A percentile compares a stretch with the other conserved stretches of the same genome.
phyloP scores from a whole-genome alignment of 2,797 vertebrate genomes.

The Sebastes miniatus region DNA sequence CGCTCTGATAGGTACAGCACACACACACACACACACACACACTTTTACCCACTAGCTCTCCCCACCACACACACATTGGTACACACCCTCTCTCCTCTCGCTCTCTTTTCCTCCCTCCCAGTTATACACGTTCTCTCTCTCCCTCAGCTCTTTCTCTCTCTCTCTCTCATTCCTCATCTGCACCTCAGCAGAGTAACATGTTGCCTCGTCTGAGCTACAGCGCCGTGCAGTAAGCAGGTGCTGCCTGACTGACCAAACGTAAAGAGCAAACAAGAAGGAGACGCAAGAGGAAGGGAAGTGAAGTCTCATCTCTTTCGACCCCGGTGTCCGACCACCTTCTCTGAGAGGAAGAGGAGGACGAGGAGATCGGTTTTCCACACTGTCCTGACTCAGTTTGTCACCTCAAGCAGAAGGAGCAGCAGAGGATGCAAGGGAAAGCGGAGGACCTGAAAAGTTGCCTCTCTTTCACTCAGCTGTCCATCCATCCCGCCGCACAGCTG shows the following conservation, averaged over 20 bases:
- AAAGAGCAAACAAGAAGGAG: slow-evolving; percentile 17
- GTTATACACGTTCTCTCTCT: slow-evolving; percentile 40
- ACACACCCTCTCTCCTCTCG: slow-evolving; percentile 56
- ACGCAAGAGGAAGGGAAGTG: not conserved
- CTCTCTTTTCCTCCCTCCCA: slow-evolving; percentile 55
- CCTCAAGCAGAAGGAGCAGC: slow-evolving; percentile 32
- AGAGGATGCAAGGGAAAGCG: slow-evolving; percentile 42
- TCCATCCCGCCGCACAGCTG: slow-evolving; percentile 4
- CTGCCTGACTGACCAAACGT: slow-evolving; percentile 34
- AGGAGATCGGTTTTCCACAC: slow-evolving; percentile 21
- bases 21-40: slow-evolving; percentile 33
- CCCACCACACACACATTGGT: slow-evolving; percentile 47
- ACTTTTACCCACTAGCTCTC: slow-evolving; percentile 32
- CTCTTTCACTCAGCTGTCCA: slow-evolving; percentile 12
- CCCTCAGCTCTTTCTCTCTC: slow-evolving; percentile 24
- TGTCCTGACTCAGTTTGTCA: slow-evolving; percentile 55
- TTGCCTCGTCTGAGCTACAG: slow-evolving; percentile 52
- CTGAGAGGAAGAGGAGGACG: slow-evolving; percentile 14
- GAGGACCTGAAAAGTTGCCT: slow-evolving; percentile 53
- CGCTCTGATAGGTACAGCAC: slow-evolving; percentile 28
- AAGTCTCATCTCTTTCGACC: slow-evolving; percentile 27
- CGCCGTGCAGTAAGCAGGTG: slow-evolving; percentile 31
- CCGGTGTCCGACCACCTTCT: slow-evolving; percentile 16
- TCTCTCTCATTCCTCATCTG: slow-evolving; percentile 70
- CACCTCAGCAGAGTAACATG: slow-evolving; percentile 70